phyloP scores from a whole-genome alignment of 2,888 invertebrate genomes.

The Sarcophaga variegata region DNA sequence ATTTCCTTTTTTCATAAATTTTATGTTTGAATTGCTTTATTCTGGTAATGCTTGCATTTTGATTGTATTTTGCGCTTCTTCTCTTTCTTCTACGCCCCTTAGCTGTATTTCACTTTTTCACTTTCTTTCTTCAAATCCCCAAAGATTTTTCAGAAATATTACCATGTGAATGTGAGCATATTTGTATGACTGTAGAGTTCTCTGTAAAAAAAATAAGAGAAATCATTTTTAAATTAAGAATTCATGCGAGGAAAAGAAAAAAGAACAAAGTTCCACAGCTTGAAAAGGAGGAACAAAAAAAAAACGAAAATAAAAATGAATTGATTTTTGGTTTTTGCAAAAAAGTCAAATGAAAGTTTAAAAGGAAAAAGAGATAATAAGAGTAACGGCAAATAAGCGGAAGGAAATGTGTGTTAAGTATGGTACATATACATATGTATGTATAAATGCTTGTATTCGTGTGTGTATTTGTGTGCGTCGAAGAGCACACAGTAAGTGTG shows the following conservation, averaged over 20 bases:
- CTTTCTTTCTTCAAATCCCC: constrained; percentile 2
- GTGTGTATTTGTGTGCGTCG: too few species aligned
- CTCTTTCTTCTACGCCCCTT: constrained; percentile 3
- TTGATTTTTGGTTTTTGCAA: not conserved
- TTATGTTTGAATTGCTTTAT: not conserved
- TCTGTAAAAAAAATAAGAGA: constrained; percentile 21
- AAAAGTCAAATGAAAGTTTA: not conserved
- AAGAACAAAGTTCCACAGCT: not conserved
- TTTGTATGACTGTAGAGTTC: not conserved
- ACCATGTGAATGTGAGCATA: not conserved
- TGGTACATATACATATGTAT: not conserved
- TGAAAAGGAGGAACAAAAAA: too few species aligned
- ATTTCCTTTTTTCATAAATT: not conserved
- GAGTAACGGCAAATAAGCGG: not conserved
- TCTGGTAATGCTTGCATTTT: constrained; percentile 41
- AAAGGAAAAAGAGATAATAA: not conserved
- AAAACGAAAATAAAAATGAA: not conserved
- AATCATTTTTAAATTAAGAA: constrained; percentile 52
- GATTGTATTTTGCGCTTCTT: not conserved
- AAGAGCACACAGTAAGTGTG: not conserved
- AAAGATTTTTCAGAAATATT: not conserved
- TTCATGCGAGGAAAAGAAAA: not conserved
- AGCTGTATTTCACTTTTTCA: constrained; percentile 9
- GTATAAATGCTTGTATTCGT: not conserved
- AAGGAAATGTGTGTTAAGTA: not conserved